Percentiles rank a stretch among this genome's conserved stretches.
phyloP scores from a whole-genome alignment of 1,140 invertebrate genomes.

The Armadillidium nasatum region DNA sequence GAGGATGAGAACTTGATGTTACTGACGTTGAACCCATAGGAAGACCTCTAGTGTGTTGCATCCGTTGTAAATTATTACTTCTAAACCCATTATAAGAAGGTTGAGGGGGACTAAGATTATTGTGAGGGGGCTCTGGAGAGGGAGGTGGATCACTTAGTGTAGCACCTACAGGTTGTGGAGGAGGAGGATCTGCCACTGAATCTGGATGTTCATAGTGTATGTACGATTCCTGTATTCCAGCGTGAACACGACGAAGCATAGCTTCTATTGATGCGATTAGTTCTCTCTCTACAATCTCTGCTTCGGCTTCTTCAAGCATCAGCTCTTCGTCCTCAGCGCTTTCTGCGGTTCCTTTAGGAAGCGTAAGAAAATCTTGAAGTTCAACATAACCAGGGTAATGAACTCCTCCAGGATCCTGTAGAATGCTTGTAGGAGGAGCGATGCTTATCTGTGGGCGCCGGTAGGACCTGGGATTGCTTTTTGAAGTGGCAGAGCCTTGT shows the following conservation, averaged over 20 bases:
- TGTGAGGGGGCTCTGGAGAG: slow-evolving; percentile 36
- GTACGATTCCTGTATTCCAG: slow-evolving; percentile 41
- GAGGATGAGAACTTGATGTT: not conserved
- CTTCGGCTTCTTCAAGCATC: slow-evolving; percentile 25
- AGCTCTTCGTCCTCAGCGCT: slow-evolving; percentile 2
- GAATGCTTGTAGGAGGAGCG: not conserved
- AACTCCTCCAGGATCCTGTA: slow-evolving; percentile 37
- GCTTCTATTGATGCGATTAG: slow-evolving; percentile 38
- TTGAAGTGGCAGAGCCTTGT: not conserved
- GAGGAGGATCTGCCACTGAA: slow-evolving; percentile 34
- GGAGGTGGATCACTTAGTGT: slow-evolving; percentile 38
- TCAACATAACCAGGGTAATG: slow-evolving; percentile 42
- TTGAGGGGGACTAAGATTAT: slow-evolving; percentile 30
- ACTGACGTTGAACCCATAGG: not conserved
- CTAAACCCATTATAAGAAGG: slow-evolving; percentile 19
- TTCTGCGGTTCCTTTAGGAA: slow-evolving; percentile 27
- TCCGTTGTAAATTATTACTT: not conserved
- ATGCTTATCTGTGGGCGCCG: not conserved
- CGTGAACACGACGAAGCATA: slow-evolving; percentile 34
- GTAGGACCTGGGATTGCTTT: not conserved
- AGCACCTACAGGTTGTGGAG: slow-evolving; percentile 38
- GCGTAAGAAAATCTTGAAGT: slow-evolving; percentile 39
- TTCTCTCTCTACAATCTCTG: slow-evolving; percentile 30
- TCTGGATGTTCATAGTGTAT: slow-evolving; percentile 38
- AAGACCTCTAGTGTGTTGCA: not conserved